Evolutionary conservation across 2,888 invertebrate species (phyloP), one percentile per base, ranked within the genome.

Genomic region (Drosophila colorata): DNA sequence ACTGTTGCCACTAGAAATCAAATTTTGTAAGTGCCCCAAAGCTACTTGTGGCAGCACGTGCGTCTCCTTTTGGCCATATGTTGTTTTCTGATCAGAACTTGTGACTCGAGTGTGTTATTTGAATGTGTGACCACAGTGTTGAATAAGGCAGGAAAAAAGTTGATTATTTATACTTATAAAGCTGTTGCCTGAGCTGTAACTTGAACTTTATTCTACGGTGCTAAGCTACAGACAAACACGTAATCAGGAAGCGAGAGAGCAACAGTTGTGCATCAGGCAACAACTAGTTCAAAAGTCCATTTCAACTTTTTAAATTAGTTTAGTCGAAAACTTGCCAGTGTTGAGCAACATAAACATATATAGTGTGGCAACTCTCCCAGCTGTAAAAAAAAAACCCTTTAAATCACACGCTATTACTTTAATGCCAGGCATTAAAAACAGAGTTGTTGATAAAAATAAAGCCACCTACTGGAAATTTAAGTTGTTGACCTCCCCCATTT

Each of bases 271-370:
- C 37, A 65, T 13, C 49, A 23, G 20, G 38, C 40, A 55, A 58
- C 70, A 58, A 61, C 70, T 61, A 70, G 40, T 66, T 74, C 1
- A 33, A 52, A 74, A 70, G 16, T 37, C 44, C 37, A 71, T 71
- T 71, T 74, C 8, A 74, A 71, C 38, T 75, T 75, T 57, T 59
- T 48, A 75, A 75, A 71, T 75, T 71, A 57, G 44, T 58, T 40
- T 13, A 48, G 20, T 25, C 6, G 14, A 41, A 55, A 55, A 31
- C 49, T 43, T 52, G 37, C 5, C 55, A 41, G 18, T 7, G 37
- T 14, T 16, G 25, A 35, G 35, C 4, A 43, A 28, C 23, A 33
- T 13, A 47, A 31, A 28, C 18, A 13, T n/a, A 31, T 9, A 25
- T 23, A 69, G 4, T n/a, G 25, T 28, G n/a, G 1, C 8, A 37